Evolutionary conservation across 2,113 vertebrate genomes (phyloP).

Genomic region (Aspiorhynchus laticeps): DNA sequence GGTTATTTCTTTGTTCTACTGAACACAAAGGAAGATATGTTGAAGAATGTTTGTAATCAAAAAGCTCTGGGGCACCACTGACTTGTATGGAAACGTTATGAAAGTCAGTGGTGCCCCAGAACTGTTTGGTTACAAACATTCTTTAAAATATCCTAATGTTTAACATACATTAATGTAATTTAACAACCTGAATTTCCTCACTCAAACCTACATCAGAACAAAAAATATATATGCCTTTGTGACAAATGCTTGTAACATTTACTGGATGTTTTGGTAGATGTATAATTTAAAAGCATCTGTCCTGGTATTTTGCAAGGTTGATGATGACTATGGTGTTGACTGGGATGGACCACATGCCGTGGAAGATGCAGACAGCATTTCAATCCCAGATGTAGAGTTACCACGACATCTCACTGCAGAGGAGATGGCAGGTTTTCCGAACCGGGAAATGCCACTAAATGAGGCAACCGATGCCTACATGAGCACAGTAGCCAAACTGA

Average conservation of each 20-base stretch:
- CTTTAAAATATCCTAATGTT: too few species aligned
- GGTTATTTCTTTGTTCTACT: too few species aligned
- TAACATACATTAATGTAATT: too few species aligned
- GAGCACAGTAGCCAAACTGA: neutral
- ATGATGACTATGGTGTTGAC: constrained; percentile 25
- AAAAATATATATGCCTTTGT: neutral
- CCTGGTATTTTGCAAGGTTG: neutral
- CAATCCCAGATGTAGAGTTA: neutral
- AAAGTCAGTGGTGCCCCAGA: too few species aligned
- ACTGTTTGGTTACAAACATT: too few species aligned
- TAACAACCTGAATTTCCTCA: too few species aligned
- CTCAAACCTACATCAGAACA: neutral
- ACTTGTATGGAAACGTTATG: too few species aligned
- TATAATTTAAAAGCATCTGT: neutral
- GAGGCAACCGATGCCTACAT: neutral
- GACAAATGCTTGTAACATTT: neutral
- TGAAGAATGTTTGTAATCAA: too few species aligned
- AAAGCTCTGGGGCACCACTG: too few species aligned
- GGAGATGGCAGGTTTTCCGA: neutral
- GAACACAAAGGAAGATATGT: too few species aligned
- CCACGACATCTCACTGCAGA: neutral
- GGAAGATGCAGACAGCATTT: neutral
- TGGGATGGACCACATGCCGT: constrained; percentile 9
- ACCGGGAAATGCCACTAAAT: neutral
- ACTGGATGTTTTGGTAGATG: neutral